phyloP scores from a whole-genome alignment of 2,888 invertebrate species.

The Amblyteles armatorius region DNA sequence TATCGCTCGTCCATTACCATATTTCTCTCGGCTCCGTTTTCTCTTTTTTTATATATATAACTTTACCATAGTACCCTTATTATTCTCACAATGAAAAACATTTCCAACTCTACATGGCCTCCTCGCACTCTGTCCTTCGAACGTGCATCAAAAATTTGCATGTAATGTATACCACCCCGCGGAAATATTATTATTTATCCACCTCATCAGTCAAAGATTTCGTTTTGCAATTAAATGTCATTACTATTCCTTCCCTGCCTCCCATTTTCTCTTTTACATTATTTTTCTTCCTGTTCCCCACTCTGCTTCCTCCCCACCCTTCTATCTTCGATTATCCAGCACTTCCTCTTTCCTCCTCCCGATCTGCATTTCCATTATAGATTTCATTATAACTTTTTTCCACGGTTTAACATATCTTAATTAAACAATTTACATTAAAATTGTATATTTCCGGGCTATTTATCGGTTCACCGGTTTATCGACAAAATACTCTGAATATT shows the following conservation, averaged over 20 bases:
- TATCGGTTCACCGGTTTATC: constrained; percentile 32
- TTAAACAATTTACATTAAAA: constrained; percentile 60
- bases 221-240: neutral
- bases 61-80: constrained; percentile 31
- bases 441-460: constrained; percentile 37
- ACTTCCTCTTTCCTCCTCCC: constrained; percentile 23
- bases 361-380: constrained; percentile 58
- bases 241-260: constrained; percentile 24
- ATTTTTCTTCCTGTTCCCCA: neutral
- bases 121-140: constrained; percentile 28
- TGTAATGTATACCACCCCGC: constrained; percentile 4
- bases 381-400: constrained; percentile 65
- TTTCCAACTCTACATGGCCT: constrained; percentile 48
- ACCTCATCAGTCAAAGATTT: constrained; percentile 14
- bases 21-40: constrained; percentile 43
- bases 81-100: constrained; percentile 68
- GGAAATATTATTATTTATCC: constrained; percentile 47
- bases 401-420: constrained; percentile 63
- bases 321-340: constrained; percentile 48
- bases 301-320: neutral
- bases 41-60: constrained; percentile 38
- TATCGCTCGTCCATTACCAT: constrained; percentile 71
- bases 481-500: neutral
- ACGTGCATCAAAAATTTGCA: constrained; percentile 63
- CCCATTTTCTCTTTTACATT: constrained; percentile 12